phyloP scores from a whole-genome alignment of 2,797 vertebrate genomes.

The Malacoraja senta region DNA sequence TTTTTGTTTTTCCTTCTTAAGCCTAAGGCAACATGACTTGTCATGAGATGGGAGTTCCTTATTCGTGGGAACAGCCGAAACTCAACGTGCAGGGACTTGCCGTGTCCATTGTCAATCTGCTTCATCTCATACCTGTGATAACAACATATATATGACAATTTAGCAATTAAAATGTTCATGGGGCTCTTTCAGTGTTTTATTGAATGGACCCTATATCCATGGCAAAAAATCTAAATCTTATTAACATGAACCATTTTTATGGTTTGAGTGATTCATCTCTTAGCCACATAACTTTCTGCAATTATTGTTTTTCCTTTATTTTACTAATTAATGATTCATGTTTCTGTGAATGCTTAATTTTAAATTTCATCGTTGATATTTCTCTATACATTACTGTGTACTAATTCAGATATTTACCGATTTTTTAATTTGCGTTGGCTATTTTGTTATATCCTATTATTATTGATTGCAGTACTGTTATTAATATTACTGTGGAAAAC shows the following conservation, averaged over 20 bases:
- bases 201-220: not conserved
- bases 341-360: not conserved
- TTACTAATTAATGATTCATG: not conserved
- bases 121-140: not conserved
- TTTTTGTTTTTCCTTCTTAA: not conserved
- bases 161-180: not conserved
- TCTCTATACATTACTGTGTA: not conserved
- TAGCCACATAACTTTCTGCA: not conserved
- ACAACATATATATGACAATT: not conserved
- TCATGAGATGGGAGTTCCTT: not conserved
- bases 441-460: not conserved
- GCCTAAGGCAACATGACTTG: not conserved
- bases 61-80: not conserved
- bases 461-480: not conserved
- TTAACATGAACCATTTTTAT: not conserved
- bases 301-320: not conserved
- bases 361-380: not conserved
- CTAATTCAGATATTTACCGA: not conserved
- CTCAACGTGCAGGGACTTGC: conserved; percentile 12
- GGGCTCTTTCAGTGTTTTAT: not conserved
- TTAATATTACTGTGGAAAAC: not conserved
- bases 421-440: not conserved
- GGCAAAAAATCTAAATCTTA: not conserved
- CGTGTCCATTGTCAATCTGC: not conserved
- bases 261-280: not conserved